These are phyloP conservation scores for Phalangium opilio DNA, from an alignment of 2,888 invertebrate genomes.

Conservation along the genomic window DNA sequence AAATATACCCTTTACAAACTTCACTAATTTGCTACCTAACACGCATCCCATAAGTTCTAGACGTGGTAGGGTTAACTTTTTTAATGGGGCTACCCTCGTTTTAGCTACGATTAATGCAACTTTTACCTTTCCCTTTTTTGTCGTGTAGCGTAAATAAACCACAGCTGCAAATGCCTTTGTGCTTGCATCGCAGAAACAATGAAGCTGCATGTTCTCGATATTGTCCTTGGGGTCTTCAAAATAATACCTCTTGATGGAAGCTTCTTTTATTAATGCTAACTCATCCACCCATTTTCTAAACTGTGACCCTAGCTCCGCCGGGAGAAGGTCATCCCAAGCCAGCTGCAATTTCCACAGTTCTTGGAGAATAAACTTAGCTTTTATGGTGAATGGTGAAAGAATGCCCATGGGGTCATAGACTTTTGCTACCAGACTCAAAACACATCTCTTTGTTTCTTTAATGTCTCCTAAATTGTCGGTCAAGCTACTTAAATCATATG, in stretches of 20 bases:
- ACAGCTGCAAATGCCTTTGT: neutral
- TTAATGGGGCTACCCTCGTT: neutral
- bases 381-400: conserved; percentile 10
- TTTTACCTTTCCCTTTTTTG: neutral
- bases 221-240: no score
- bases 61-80: conserved; percentile 2
- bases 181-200: conserved; percentile 3
- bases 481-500: no score
- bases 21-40: neutral
- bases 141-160: neutral
- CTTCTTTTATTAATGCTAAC: conserved; percentile 1
- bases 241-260: neutral
- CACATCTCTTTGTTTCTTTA: no score
- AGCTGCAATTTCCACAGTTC: conserved; percentile 19
- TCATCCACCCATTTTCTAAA: conserved; percentile 3
- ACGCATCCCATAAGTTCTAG: neutral
- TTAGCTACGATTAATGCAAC: conserved; percentile 1
- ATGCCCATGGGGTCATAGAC: conserved; percentile 20
- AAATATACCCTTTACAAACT: neutral
- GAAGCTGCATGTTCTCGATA: neutral
- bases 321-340: conserved; percentile 21
- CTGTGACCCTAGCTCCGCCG: conserved; percentile 4
- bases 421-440: no score
- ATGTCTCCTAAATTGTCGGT: no score
- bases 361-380: conserved; percentile 21